Conservation (phyloP, 1,140 invertebrate genomes). For the Papilio polytes region DNA sequence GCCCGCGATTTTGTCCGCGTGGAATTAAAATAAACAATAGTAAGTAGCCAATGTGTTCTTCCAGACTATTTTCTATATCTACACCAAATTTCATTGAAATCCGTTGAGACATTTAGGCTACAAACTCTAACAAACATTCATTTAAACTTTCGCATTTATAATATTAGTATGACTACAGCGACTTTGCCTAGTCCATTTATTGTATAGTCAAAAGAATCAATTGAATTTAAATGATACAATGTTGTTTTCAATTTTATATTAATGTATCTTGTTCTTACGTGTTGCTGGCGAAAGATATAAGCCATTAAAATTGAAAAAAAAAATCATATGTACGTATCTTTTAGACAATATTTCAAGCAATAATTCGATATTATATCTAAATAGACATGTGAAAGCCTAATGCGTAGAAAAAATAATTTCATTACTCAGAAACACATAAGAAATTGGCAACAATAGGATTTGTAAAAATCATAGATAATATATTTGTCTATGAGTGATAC, state of each 20-base stretch:
- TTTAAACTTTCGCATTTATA: too few relatives aligned
- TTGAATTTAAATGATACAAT: conserved; percentile 8
- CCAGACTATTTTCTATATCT: too few relatives aligned
- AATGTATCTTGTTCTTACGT: conserved; percentile 12
- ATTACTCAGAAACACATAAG: not conserved
- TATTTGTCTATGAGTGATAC: too few relatives aligned
- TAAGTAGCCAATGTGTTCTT: too few relatives aligned
- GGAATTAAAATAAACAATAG: too few relatives aligned
- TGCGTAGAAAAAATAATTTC: not conserved
- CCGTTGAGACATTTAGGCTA: too few relatives aligned
- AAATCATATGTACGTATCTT: not conserved
- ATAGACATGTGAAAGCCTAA: not conserved
- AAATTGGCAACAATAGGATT: too few relatives aligned
- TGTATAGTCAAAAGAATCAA: not conserved
- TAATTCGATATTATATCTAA: not conserved
- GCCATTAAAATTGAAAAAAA: conserved; percentile 26
- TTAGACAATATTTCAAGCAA: not conserved
- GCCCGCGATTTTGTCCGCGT: too few relatives aligned
- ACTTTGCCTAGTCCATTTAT: not conserved
- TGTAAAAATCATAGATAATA: too few relatives aligned
- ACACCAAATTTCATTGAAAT: too few relatives aligned
- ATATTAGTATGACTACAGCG: too few relatives aligned
- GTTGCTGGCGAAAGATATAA: not conserved
- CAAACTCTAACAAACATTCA: too few relatives aligned
- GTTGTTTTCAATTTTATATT: conserved; percentile 31